Conservation (phyloP, 2,888 invertebrate species). For the Callinectes sapidus region DNA sequence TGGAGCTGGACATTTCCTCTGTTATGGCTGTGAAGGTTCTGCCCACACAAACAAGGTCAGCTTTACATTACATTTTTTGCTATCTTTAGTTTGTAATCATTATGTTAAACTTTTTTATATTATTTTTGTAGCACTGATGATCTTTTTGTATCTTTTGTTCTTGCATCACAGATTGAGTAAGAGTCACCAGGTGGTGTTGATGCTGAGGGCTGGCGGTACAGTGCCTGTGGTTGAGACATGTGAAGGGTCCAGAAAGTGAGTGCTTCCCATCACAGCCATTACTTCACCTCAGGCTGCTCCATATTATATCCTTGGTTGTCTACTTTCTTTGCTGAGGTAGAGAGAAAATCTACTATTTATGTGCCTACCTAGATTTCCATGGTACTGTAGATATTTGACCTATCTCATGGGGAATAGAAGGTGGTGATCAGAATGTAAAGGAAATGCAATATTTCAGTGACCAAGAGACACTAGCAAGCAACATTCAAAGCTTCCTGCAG, state of each 20-base stretch:
- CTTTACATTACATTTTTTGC: background rate
- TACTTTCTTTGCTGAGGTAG: too few relatives aligned
- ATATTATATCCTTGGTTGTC: too few relatives aligned
- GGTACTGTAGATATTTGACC: background rate
- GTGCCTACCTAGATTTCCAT: background rate
- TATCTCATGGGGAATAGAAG: too few relatives aligned
- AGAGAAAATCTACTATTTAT: background rate
- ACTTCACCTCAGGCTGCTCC: background rate
- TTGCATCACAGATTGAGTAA: conserved; percentile 40
- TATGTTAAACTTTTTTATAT: background rate
- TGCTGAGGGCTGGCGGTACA: conserved; percentile 61
- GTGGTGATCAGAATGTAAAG: background rate
- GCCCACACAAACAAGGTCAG: conserved; percentile 52
- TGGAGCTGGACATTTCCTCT: conserved; percentile 52
- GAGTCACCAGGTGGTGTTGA: conserved; percentile 61
- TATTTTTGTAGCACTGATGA: background rate
- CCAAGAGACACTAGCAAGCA: conserved; percentile 53
- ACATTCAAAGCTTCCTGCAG: conserved; percentile 47
- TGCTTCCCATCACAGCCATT: background rate
- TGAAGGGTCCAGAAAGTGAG: conserved; percentile 58
- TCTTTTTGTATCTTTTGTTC: background rate
- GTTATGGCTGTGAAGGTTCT: conserved; percentile 65
- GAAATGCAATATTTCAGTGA: conserved; percentile 32
- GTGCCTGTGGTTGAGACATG: conserved; percentile 61
- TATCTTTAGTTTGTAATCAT: background rate